Conservation (phyloP, 2,113 vertebrate species). For the Suncus etruscus region DNA sequence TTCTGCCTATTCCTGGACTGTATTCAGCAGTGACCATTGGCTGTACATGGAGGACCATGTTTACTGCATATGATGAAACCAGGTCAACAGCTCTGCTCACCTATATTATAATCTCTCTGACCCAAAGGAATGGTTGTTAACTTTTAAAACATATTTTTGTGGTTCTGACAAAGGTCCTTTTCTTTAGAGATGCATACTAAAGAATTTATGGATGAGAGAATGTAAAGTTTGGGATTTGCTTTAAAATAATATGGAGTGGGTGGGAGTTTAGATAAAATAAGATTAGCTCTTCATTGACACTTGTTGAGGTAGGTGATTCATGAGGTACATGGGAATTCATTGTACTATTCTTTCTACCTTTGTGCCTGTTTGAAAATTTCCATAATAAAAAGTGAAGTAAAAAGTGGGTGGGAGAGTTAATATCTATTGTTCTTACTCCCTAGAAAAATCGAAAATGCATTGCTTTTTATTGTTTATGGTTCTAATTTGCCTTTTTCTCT, state of each 20-base stretch:
- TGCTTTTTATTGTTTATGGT: slow-evolving; percentile 62
- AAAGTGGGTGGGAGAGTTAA: slow-evolving; percentile 57
- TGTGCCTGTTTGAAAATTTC: slow-evolving; percentile 66
- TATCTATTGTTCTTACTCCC: slow-evolving; percentile 66
- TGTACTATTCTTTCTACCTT: slow-evolving; percentile 65
- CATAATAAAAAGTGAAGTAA: slow-evolving; percentile 73
- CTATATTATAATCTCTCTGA: no score
- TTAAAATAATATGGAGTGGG: slow-evolving; percentile 56
- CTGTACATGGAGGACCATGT: no score
- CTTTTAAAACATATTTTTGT: background rate
- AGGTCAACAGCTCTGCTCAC: no score
- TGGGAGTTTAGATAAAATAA: slow-evolving; percentile 33
- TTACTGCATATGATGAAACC: no score
- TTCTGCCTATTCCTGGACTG: no score
- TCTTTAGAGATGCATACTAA: slow-evolving; percentile 50
- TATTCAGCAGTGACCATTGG: no score
- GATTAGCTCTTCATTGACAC: slow-evolving; percentile 47
- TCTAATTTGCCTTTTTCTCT: slow-evolving; percentile 57
- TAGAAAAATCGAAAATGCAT: slow-evolving; percentile 69
- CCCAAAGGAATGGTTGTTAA: background rate
- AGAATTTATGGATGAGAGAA: slow-evolving; percentile 16
- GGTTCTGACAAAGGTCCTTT: slow-evolving; percentile 30
- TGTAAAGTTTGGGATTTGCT: slow-evolving; percentile 27
- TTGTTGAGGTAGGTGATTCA: slow-evolving; percentile 66
- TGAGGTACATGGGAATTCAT: slow-evolving; percentile 56